Evolutionary conservation across 1,140 invertebrate genomes (phyloP), one percentile per base, ranked within the genome.

Genomic region (Macrosteles quadrilineatus): DNA sequence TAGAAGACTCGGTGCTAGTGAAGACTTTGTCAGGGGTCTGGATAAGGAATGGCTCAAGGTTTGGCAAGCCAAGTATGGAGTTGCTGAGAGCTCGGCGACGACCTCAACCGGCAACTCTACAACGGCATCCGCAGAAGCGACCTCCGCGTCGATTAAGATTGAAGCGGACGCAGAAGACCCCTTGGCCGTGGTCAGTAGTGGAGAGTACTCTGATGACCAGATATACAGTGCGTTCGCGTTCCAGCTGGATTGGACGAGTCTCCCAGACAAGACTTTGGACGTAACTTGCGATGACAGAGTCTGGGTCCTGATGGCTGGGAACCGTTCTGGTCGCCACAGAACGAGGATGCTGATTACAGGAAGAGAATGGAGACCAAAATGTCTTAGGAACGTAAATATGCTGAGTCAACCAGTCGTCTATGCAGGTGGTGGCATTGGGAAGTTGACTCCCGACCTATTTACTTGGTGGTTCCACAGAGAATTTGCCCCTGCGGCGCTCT

Each of bases 391-490:
- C 32, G 83, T 85, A n/a, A 84, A 85, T 74, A 84, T 84, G 83
- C 63, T 84, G 2, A 85, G 79, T 36, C 84, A 85, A 59, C 84
- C 84, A 4, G 83, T 85, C 0, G 80, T 85, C 6, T 85, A 85
- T 69, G 84, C 83, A 0, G 83, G 83, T 0, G 84, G 84, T 2
- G 83, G 84, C 11, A 80, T 80, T 6, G 83, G 82, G 3, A 76
- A 76, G 0, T 74, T 83, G 0, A 85, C 83, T 0, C 76, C 81
- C 0, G 82, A 84, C 67, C 76, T 85, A 1, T 85, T 85, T 32
- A 77, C 81, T 3, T 85, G 84, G 84, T 85, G 84, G 83, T 84
- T 85, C 50, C 82, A 81, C 27, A 77, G 78, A 1, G 83, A 85
- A 68, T 85, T 85, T 69, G 82, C 80, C 0, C 80, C 82, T 0